Evolutionary conservation across 2,113 vertebrate species (phyloP), one percentile per base, ranked within the genome.

Genomic region (Thalassoma bifasciatum): DNA sequence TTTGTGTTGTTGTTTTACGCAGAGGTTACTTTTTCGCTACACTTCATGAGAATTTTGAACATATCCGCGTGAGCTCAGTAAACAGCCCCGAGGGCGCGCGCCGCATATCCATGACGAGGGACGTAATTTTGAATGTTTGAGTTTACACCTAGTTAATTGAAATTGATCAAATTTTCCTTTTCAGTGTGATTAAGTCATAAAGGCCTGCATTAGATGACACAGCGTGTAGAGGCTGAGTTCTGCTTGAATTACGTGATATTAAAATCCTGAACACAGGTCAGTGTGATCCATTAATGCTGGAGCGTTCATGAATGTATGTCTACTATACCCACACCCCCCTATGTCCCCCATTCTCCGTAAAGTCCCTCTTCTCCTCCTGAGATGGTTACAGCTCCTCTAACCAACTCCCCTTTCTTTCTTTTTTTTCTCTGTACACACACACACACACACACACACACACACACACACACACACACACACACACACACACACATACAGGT

Each of bases 381-480:
- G 13, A 42, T 47, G 49, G 50, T 26, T 38, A 46, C 10, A 37
- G 57, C 13, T 2, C 59, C 19, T 26, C 38, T 9, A 4, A n/a
- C 26, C 49, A 34, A 3, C 34, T 36, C 57, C 30, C 11, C 57
- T 14, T 42, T 42, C 17, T 17, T 21, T 26, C 17, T 38, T 24
- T 44, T 10, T 53, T 30, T 6, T 30, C 30, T 30, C 30, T 30
- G 3, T 30, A 30, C 37, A 46, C 49, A 24, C 60, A 30, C 42
- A 26, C 40, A 44, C 40, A 44, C 40, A 24, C 23, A 44, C 40
- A 44, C 21, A 40, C 37, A 60, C 21, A 60, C 34, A 23, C 21
- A 40, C 21, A 40, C 22, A n/a, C 50, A 53, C 36, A 54, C 50
- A 66, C 36, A 66, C 37, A 42, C 36, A 52, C 21, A 53, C 50